Conservation (phyloP, 2,113 vertebrate species). For the Megaptera novaeangliae region DNA sequence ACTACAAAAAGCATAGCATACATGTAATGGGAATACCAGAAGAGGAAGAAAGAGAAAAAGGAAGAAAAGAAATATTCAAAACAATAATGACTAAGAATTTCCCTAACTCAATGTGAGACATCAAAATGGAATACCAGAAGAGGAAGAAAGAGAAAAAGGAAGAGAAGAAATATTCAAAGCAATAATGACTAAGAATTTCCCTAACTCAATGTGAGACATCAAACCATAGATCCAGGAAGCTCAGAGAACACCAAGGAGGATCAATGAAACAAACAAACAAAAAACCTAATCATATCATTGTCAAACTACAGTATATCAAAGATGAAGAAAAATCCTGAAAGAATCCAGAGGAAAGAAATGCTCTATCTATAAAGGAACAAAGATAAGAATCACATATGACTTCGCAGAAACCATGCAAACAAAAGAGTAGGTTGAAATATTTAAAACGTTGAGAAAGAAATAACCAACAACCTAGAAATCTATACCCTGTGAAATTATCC, state of each 20-base stretch:
- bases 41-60: not conserved
- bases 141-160: not conserved
- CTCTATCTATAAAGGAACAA: not conserved
- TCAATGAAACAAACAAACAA: not conserved
- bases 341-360: not conserved
- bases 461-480: not conserved
- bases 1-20: not conserved
- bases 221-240: not conserved
- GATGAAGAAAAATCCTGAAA: not conserved
- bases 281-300: not conserved
- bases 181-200: not conserved
- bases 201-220: not conserved
- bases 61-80: not conserved
- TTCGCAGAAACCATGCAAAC: not conserved
- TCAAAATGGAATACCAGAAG: not conserved
- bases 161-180: not conserved
- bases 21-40: not conserved
- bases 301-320: not conserved
- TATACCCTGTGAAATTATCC: too few species aligned
- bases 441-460: not conserved
- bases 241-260: not conserved
- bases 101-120: too few species aligned
- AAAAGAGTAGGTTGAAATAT: not conserved
- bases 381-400: not conserved
- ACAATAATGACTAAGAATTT: not conserved